Conservation (phyloP, 2,797 vertebrate genomes). For the Neosilurus mollespiculum region DNA sequence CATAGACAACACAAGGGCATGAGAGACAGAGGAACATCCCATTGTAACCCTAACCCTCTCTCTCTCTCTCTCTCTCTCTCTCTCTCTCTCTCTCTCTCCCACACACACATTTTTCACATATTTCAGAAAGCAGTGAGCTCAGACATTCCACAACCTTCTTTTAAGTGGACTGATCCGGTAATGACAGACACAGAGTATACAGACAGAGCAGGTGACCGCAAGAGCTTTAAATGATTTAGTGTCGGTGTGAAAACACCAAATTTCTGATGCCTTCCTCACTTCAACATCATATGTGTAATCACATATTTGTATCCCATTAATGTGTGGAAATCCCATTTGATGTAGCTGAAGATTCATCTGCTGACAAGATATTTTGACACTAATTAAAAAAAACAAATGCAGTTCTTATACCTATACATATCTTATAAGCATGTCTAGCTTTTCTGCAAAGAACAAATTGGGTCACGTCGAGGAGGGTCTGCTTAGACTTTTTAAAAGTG, state of each 20-base stretch:
- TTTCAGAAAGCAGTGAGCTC: constrained; percentile 70
- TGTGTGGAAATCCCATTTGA: background rate
- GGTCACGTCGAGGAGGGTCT: background rate
- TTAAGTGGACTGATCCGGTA: constrained; percentile 25
- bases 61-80: constrained; percentile 27
- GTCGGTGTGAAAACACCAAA: background rate
- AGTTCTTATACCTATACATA: background rate
- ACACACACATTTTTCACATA: constrained; percentile 71
- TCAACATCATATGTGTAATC: background rate
- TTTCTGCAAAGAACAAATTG: background rate
- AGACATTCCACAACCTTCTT: constrained; percentile 63
- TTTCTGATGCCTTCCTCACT: background rate
- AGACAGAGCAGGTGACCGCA: constrained; percentile 18
- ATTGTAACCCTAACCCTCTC: constrained; percentile 51
- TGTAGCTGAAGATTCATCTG: background rate
- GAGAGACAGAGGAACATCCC: background rate
- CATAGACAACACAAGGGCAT: background rate
- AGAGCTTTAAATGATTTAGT: constrained; percentile 22
- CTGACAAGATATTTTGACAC: background rate
- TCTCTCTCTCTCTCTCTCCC: no score
- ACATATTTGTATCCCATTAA: no score
- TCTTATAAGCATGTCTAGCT: background rate
- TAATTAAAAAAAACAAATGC: background rate
- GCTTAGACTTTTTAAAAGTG: background rate
- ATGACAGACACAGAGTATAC: background rate